A percentile compares a stretch with the other conserved stretches of the same genome.
Conservation (phyloP, 53 echinoderm and acorn worm species). For the Paelopatides confundens region DNA sequence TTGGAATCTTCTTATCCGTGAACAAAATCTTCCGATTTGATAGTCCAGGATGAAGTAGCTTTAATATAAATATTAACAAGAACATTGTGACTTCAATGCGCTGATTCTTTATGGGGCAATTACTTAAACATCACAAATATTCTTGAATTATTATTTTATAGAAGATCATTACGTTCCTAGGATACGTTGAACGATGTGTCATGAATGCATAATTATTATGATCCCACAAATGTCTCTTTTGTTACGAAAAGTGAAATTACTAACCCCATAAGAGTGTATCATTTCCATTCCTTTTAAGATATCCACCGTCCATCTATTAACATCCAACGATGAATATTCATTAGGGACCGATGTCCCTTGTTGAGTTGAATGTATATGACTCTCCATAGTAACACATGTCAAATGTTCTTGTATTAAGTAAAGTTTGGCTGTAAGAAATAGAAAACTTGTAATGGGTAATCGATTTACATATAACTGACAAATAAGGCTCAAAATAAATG, state of each 20-base stretch:
- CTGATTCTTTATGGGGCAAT: no score
- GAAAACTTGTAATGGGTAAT: no score
- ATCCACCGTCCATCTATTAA: constrained; percentile 1
- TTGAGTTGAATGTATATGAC: background rate
- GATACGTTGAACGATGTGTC: no score
- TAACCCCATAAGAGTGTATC: constrained; percentile 33
- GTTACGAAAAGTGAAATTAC: background rate
- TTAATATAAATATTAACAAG: background rate
- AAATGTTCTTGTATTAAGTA: constrained; percentile 30
- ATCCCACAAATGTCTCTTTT: no score
- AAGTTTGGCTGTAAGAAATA: background rate
- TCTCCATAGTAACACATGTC: background rate
- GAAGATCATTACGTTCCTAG: no score
- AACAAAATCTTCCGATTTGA: constrained; percentile 23
- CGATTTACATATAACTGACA: no score
- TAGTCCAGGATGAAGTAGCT: constrained; percentile 22
- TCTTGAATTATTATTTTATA: no score
- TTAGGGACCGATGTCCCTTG: background rate
- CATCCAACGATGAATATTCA: background rate
- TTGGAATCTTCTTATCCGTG: background rate
- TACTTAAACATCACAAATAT: no score
- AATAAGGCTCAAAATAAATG: no score
- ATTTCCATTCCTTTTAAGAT: constrained; percentile 41
- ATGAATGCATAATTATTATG: no score
- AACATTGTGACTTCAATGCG: no score